Evolutionary conservation across 2,113 vertebrate species (phyloP).

Genomic region (Seriola quinqueradiata): DNA sequence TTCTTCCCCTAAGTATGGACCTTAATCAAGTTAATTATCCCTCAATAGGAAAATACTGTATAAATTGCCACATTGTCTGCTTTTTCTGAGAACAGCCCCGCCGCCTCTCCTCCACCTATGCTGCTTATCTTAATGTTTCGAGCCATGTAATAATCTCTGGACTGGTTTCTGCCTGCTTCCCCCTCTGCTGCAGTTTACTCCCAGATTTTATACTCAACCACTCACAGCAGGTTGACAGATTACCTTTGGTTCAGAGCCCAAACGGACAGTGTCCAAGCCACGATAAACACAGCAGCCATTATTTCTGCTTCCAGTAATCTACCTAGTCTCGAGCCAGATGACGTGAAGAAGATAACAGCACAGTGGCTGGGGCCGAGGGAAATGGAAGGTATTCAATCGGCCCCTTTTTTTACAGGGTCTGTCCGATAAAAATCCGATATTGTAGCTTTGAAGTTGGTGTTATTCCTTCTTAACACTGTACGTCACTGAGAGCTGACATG

Average conservation of each 20-base stretch:
- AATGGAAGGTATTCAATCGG: slow-evolving; percentile 55
- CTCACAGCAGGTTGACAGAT: slow-evolving; percentile 77
- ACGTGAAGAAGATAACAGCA: slow-evolving; percentile 73
- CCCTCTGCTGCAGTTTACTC: slow-evolving; percentile 57
- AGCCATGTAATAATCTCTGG: slow-evolving; percentile 33
- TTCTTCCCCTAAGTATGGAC: slow-evolving; percentile 14
- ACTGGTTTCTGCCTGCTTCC: slow-evolving; percentile 48
- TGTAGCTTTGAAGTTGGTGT: slow-evolving; percentile 65
- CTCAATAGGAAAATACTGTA: slow-evolving; percentile 41
- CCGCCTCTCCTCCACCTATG: slow-evolving; percentile 7
- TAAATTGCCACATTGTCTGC: slow-evolving; percentile 51
- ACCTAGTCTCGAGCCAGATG: slow-evolving; percentile 70
- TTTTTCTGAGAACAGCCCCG: slow-evolving; percentile 20
- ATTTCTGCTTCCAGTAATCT: slow-evolving; percentile 83
- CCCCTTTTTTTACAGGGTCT: slow-evolving; percentile 27
- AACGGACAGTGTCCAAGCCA: slow-evolving; percentile 73
- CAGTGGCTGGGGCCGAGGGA: slow-evolving; percentile 48
- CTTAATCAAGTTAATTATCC: slow-evolving; percentile 56
- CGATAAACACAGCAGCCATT: slow-evolving; percentile 78
- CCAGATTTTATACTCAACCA: slow-evolving; percentile 59
- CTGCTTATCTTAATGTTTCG: slow-evolving; percentile 58
- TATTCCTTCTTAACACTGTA: slow-evolving; percentile 57
- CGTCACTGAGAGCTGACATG: slow-evolving; percentile 74
- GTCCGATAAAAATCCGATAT: slow-evolving; percentile 55
- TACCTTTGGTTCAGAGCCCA: slow-evolving; percentile 76